A percentile compares a stretch with the other conserved stretches of the same genome.
These are phyloP conservation scores for Parapsyche elsis DNA, from an alignment of 1,140 invertebrate genomes.

Conservation along the genomic window DNA sequence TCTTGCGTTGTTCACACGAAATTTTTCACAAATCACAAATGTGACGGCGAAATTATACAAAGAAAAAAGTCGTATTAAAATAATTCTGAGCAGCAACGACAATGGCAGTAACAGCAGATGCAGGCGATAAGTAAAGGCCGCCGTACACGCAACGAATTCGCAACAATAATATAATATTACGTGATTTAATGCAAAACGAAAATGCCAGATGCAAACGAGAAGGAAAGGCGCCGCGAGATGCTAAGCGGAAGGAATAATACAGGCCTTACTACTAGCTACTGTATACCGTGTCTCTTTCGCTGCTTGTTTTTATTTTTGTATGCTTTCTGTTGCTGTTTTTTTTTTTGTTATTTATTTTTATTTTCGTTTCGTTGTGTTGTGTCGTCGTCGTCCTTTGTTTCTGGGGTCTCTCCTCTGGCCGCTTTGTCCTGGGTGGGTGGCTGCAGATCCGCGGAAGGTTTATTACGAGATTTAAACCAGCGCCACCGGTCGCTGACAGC, in stretches of 20 bases:
- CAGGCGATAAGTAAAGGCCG: slow-evolving; percentile 26
- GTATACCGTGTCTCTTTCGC: not conserved
- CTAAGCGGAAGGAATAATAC: slow-evolving; percentile 47
- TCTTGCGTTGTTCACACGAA: too few relatives aligned
- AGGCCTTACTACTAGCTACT: not conserved
- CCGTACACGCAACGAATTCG: slow-evolving; percentile 49
- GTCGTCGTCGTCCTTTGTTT: not conserved
- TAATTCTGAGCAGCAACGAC: too few relatives aligned
- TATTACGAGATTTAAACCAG: slow-evolving; percentile 43
- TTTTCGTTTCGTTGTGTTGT: slow-evolving; percentile 12
- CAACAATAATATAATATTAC: slow-evolving; percentile 51
- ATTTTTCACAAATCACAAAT: too few relatives aligned
- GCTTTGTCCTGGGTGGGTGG: not conserved
- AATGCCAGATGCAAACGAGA: slow-evolving; percentile 55
- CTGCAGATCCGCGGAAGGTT: slow-evolving; percentile 18
- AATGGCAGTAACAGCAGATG: slow-evolving; percentile 23
- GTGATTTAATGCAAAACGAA: slow-evolving; percentile 57
- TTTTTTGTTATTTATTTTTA: not conserved
- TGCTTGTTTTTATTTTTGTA: not conserved
- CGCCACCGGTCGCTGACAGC: slow-evolving; percentile 7
- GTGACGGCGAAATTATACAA: too few relatives aligned
- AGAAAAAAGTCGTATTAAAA: too few relatives aligned
- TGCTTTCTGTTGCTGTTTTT: not conserved
- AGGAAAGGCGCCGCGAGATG: slow-evolving; percentile 36
- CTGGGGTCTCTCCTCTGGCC: slow-evolving; percentile 1